These are phyloP conservation scores for Ecdyonurus torrentis DNA, from an alignment of 2,888 invertebrate species.

Conservation along the genomic window DNA sequence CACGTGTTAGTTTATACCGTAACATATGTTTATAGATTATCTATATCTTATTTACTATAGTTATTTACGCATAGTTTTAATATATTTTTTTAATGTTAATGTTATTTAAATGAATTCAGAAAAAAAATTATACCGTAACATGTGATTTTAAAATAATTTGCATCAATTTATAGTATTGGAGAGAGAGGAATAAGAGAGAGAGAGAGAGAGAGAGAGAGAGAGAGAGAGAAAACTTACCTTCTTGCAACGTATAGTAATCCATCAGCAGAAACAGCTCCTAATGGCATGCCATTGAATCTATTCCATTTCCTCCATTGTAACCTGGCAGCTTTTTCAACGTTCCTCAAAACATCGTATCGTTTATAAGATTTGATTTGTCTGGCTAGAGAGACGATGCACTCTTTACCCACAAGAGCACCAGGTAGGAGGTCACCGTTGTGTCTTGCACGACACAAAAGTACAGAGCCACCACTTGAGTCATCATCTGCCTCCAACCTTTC, in stretches of 20 bases:
- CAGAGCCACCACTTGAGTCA: conserved; percentile 32
- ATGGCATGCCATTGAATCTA: conserved; percentile 42
- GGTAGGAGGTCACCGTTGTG: conserved; percentile 57
- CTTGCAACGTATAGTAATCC: conserved; percentile 9
- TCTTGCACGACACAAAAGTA: conserved; percentile 45
- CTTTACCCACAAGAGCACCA: conserved; percentile 43
- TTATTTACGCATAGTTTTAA: background rate
- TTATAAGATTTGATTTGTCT: conserved; percentile 15
- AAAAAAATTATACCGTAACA: too few species aligned
- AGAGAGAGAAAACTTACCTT: too few species aligned
- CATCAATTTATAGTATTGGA: too few species aligned
- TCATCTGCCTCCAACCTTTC: conserved; percentile 32
- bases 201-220: too few species aligned
- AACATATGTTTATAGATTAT: too few species aligned
- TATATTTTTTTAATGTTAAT: background rate
- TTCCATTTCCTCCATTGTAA: conserved; percentile 62
- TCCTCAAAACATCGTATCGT: conserved; percentile 54
- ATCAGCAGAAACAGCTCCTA: conserved; percentile 42
- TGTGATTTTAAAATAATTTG: too few species aligned
- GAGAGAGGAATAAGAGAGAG: too few species aligned
- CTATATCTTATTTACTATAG: too few species aligned
- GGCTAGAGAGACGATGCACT: conserved; percentile 17
- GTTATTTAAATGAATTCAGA: too few species aligned
- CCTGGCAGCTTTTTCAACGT: conserved; percentile 57
- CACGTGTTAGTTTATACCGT: too few species aligned